Evolutionary conservation across 2,797 vertebrate species (phyloP), one percentile per base, ranked within the genome.

Genomic region (Paratrypauchen microcephalus): DNA sequence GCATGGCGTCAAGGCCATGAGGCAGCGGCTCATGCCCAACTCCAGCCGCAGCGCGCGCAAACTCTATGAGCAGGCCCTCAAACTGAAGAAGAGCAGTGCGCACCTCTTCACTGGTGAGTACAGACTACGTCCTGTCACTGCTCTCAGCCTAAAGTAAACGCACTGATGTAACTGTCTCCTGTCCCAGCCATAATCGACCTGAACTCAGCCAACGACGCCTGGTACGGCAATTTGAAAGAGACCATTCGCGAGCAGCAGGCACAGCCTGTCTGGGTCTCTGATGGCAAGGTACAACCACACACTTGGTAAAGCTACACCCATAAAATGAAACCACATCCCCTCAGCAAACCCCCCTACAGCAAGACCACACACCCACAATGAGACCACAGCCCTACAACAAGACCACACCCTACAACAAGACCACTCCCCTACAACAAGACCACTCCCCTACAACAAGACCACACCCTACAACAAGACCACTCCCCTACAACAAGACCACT

Each of bases 171-270:
- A 66, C 15, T 86, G 81, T 82, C 72, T 68, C 79, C 1, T 63
- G 61, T 59, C 18, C n/a, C 75, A 97, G 96, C 94, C 58, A 93
- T 90, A 12, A 88, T 97, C 81, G 94, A 96, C 70, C 86, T 98
- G 81, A 96, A 94, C 91, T 94, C 96, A 3, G 88, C 94, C 71
- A 95, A 97, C 0, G 96, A 98, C 7, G 92, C 94, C 70, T 97
- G 96, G 96, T 97, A 95, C 63, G 96, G 96, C 69, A 95, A 93
- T 67, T 78, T 97, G 69, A 97, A 96, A 84, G 96, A 97, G 67
- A 89, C 90, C 18, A 91, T 98, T 80, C 92, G 89, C 55, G 94
- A 95, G 47, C 96, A 98, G 81, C 96, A 97, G 85, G 91, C 91
- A 70, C 93, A 94, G 85, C 92, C 96, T 8, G 96, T 98, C 5